A percentile compares a stretch with the other conserved stretches of the same genome.
phyloP scores from a whole-genome alignment of 2,888 invertebrate genomes.

The Epirrita christyi region DNA sequence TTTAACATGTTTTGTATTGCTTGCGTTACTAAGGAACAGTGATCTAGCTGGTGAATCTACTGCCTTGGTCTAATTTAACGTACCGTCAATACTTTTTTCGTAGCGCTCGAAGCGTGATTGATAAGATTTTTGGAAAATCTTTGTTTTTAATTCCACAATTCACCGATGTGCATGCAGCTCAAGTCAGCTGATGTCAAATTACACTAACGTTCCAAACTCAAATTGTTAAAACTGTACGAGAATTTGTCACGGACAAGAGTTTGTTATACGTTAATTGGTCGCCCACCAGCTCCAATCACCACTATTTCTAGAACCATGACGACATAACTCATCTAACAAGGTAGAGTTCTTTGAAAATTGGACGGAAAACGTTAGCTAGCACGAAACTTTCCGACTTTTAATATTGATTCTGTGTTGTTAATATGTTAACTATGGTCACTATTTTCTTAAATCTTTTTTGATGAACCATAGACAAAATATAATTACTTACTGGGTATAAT shows the following conservation, averaged over 20 bases:
- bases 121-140: too few relatives aligned
- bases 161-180: slow-evolving; percentile 49
- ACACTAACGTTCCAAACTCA: slow-evolving; percentile 68
- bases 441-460: slow-evolving; percentile 63
- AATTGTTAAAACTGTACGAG: slow-evolving; percentile 84
- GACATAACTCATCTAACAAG: slow-evolving; percentile 1
- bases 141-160: slow-evolving; percentile 15
- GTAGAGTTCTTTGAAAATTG: slow-evolving; percentile 15
- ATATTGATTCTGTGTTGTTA: slow-evolving; percentile 73
- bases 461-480: slow-evolving; percentile 74
- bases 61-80: too few relatives aligned
- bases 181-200: slow-evolving; percentile 67
- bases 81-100: too few relatives aligned
- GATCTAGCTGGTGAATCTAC: too few relatives aligned
- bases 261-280: slow-evolving; percentile 81
- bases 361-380: slow-evolving; percentile 46
- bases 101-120: too few relatives aligned
- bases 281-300: slow-evolving; percentile 59
- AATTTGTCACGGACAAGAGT: slow-evolving; percentile 77
- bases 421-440: slow-evolving; percentile 72
- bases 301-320: slow-evolving; percentile 41
- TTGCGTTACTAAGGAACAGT: too few relatives aligned
- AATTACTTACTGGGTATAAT: slow-evolving; percentile 44
- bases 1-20: too few relatives aligned
- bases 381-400: slow-evolving; percentile 67